phyloP scores from a whole-genome alignment of 2,113 vertebrate genomes.

The Noctilio leporinus region DNA sequence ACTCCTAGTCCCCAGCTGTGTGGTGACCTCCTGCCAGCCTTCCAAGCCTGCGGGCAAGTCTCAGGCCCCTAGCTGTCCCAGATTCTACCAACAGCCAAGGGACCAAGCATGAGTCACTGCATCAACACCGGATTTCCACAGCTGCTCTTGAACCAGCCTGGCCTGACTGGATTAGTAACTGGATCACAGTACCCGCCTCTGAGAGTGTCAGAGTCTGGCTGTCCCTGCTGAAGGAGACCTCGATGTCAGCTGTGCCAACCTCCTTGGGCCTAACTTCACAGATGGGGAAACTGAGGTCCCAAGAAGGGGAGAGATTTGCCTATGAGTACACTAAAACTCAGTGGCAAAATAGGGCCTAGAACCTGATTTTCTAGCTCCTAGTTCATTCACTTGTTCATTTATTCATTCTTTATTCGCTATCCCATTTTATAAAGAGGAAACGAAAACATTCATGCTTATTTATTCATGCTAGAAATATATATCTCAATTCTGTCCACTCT shows the following conservation, averaged over 20 bases:
- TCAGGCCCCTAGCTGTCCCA: slow-evolving; percentile 45
- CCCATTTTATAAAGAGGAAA: too few species aligned
- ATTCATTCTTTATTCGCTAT: not conserved
- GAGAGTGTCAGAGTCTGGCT: not conserved
- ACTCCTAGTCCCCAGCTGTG: not conserved
- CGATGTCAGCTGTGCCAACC: not conserved
- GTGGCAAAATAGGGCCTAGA: not conserved
- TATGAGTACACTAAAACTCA: not conserved
- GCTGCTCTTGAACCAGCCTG: slow-evolving; percentile 13
- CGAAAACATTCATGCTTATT: too few species aligned
- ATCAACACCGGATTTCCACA: slow-evolving; percentile 36
- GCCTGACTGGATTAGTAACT: slow-evolving; percentile 55
- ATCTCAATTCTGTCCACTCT: not conserved
- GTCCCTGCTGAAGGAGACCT: not conserved
- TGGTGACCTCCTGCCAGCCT: not conserved
- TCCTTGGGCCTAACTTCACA: not conserved
- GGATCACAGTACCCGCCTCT: slow-evolving; percentile 37
- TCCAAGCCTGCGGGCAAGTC: not conserved
- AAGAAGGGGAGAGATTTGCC: not conserved
- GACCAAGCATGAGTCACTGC: not conserved
- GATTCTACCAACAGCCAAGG: slow-evolving; percentile 49
- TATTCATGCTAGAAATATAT: not conserved
- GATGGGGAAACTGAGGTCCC: slow-evolving; percentile 17
- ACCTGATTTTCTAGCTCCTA: not conserved
- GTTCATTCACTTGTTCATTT: not conserved